These are phyloP conservation scores for Cynopterus brachyotis DNA, from an alignment of 2,113 vertebrate genomes.

Conservation along the genomic window DNA sequence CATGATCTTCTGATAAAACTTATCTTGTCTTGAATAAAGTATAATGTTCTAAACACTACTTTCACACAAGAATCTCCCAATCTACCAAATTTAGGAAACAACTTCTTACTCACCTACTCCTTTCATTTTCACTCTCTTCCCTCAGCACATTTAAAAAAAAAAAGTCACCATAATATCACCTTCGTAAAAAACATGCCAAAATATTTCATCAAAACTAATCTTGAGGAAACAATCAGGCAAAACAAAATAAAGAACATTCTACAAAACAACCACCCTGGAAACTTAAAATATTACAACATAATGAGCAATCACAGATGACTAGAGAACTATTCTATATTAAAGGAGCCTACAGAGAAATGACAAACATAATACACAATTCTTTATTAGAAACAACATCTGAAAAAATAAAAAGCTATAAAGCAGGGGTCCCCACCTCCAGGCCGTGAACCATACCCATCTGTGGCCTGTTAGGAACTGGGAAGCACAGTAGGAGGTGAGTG, in stretches of 20 bases:
- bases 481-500: too few relatives aligned
- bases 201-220: slow-evolving; percentile 30
- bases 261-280: background rate
- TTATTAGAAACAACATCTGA: background rate
- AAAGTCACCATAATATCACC: background rate
- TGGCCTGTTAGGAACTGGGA: too few relatives aligned
- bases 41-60: slow-evolving; percentile 1
- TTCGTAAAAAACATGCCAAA: background rate
- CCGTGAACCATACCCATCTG: too few relatives aligned
- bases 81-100: background rate
- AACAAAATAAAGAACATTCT: background rate
- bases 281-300: background rate
- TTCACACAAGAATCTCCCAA: slow-evolving; percentile 5
- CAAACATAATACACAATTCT: background rate
- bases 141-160: background rate
- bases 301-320: background rate
- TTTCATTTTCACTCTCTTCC: background rate
- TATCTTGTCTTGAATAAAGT: background rate
- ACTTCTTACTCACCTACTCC: background rate
- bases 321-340: background rate
- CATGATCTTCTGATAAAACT: background rate
- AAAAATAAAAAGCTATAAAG: background rate
- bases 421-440: too few relatives aligned
- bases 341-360: background rate
- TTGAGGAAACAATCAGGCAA: background rate